Evolutionary conservation across 2,888 invertebrate species (phyloP), one percentile per base, ranked within the genome.

Genomic region (Synanthedon vespiformis): DNA sequence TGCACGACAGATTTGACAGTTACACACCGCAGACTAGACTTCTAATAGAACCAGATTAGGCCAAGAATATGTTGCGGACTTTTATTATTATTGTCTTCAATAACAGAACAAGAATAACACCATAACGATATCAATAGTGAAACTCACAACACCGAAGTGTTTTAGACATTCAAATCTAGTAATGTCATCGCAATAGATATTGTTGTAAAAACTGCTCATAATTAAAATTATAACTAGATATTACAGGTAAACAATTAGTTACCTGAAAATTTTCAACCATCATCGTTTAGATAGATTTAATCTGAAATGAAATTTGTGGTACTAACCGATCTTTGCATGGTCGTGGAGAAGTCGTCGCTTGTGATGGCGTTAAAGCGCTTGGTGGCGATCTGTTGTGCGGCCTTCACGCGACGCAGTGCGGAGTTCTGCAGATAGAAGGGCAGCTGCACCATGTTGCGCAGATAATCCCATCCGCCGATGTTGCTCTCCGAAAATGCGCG

Each of bases 351-450:
- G 58, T 86, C 92, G 53, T 92, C 92, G 0, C 85, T 84, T 50
- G 84, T 81, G 52, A 89, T 68, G 48, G 88, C 67, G 55, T 83
- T 89, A 57, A 88, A 75, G 14, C 87, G 69, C 41, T 65, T 74
- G 3, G 89, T 76, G 0, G 95, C 93, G 0, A 94, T 93, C 75
- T 94, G 93, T 77, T 95, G 95, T 0, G 96, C 96, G 5, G 92
- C 89, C 76, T 95, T 95, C 2, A 96, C 95, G 64, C 95, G 93
- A 1, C 97, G 90, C 56, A 99, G 81, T 10, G 97, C 98, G 1
- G 98, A 97, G 84, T 98, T 98, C 88, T 99, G 99, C 54, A 99
- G 89, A 79, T 97, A 99, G 84, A 99, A 99, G 0, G 99, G 99
- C 67, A 99, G 89, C 76, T 98, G 99, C 22, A 99, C 97, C 89